Evolutionary conservation across 2,797 vertebrate genomes (phyloP), one percentile per base, ranked within the genome.

Genomic region (Poeciliopsis turneri): DNA sequence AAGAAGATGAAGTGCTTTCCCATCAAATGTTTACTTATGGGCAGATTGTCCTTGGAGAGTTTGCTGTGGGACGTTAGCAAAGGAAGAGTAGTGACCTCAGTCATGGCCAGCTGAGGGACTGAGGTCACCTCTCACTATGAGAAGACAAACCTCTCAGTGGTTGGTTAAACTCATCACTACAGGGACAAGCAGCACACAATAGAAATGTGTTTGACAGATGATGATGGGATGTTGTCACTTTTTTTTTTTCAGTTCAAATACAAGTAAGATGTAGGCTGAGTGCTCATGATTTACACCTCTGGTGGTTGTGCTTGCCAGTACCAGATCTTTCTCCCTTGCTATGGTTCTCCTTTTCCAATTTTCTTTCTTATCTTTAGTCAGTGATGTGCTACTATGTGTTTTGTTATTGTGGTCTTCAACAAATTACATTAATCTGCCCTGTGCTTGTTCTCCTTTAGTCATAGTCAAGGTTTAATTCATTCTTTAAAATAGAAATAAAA

Each of bases 121-220:
- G 82, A 84, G 90, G 81, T 79, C 83, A 78, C 46, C 84, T 88
- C 87, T 82, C 80, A 70, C 84, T 82, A 89, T 82, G 90, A 79
- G 89, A 92, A 90, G 92, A 92, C 92, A 90, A 91, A 91, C 82
- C 88, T 91, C 91, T 93, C 91, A 80, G 90, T 88, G 94, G 92
- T 92, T 87, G 83, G 90, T 93, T 94, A 94, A 93, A 93, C 93
- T 94, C 94, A 95, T 94, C 94, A 93, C 95, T 88, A 51, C 74
- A 72, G 93, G 93, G 90, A 94, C 82, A 76, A 46, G 75, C 45
- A 45, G 68, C 73, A 74, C 41, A 28, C 68, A 46, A 45, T 43
- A 71, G 43, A 71, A 46, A 71, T 71, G 68, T 71, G 25, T 71
- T 45, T 71, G 68, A 71, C 68, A 71, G 68, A 46, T 71, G 43